Conservation (phyloP, 1,140 invertebrate species). For the Hyposmocoma kahamanoa region DNA sequence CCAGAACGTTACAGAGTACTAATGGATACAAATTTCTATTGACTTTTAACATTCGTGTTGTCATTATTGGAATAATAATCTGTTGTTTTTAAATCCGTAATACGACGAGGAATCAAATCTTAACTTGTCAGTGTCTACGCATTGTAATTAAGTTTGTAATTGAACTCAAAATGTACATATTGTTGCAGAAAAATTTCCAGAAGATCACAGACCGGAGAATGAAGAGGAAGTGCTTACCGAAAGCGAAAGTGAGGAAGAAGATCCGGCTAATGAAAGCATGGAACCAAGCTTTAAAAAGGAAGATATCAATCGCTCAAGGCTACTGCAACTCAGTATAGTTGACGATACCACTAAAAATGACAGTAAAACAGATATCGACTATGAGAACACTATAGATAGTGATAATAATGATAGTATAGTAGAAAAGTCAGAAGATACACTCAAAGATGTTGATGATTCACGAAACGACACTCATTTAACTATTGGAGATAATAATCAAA, state of each 20-base stretch:
- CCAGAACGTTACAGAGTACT: too few species aligned
- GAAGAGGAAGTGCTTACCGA: constrained; percentile 29
- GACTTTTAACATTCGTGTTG: too few species aligned
- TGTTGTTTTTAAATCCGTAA: too few species aligned
- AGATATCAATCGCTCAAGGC: constrained; percentile 34
- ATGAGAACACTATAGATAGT: not conserved
- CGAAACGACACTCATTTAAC: constrained; percentile 2
- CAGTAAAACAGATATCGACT: constrained; percentile 8
- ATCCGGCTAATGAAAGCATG: constrained; percentile 40
- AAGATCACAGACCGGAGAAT: constrained; percentile 13
- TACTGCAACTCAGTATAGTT: constrained; percentile 23
- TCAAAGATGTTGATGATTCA: constrained; percentile 7
- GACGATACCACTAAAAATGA: constrained; percentile 12
- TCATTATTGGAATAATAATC: too few species aligned
- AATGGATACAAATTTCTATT: too few species aligned
- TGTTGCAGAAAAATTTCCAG: constrained; percentile 31
- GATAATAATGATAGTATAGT: constrained; percentile 7
- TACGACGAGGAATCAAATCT: too few species aligned
- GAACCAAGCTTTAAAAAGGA: constrained; percentile 52
- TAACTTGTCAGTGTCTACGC: too few species aligned
- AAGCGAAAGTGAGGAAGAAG: constrained; percentile 30
- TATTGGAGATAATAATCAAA: too few species aligned
- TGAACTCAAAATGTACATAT: too few species aligned
- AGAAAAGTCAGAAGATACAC: constrained; percentile 6
- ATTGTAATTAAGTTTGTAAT: too few species aligned